These are phyloP conservation scores for Physella acuta DNA, from an alignment of 1,140 invertebrate species.

Conservation along the genomic window DNA sequence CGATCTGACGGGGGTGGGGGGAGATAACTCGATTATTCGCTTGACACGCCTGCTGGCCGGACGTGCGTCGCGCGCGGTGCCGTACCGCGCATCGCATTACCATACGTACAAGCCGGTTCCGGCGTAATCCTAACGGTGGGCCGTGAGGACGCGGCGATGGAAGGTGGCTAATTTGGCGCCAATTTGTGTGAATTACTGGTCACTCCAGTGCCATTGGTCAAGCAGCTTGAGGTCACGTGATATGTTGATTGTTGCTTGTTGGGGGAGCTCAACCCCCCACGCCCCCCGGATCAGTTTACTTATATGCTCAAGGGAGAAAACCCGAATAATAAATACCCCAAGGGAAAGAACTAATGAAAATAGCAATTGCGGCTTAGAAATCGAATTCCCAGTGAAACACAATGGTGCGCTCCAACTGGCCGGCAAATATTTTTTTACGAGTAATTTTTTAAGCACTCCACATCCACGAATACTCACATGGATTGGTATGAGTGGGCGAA, in stretches of 20 bases:
- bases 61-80: constrained; percentile 3
- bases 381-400: no score
- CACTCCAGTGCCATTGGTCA: not conserved
- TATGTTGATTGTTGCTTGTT: constrained; percentile 14
- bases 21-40: constrained; percentile 19
- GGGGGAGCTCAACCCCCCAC: no score
- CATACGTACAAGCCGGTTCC: no score
- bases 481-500: no score
- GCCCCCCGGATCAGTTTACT: no score
- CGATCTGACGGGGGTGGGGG: not conserved
- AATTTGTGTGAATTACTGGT: constrained; percentile 23
- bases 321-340: not conserved
- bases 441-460: no score
- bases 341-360: not conserved
- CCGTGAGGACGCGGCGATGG: not conserved
- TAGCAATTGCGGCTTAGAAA: no score
- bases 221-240: constrained; percentile 17
- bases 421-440: no score
- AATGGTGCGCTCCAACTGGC: no score
- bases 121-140: not conserved
- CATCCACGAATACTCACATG: no score
- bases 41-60: constrained; percentile 13
- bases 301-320: not conserved
- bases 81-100: no score
- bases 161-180: constrained; percentile 25